phyloP scores from a whole-genome alignment of 2,888 invertebrate species.

The Mythimna loreyi region DNA sequence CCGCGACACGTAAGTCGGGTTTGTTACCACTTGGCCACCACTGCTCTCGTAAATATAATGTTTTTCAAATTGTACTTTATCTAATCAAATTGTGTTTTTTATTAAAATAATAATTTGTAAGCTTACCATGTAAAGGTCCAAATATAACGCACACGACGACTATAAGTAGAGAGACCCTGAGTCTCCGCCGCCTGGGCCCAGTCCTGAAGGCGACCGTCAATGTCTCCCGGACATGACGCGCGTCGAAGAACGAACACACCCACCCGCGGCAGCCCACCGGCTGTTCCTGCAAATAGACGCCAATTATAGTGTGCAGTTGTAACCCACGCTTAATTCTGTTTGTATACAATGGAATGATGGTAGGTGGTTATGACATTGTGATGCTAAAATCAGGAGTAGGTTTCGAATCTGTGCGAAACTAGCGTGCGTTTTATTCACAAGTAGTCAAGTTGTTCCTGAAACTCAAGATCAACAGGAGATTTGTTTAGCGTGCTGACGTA shows the following conservation, averaged over 20 bases:
- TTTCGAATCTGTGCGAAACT: no score
- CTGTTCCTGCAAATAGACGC: constrained; percentile 76
- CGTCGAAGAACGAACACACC: constrained; percentile 88
- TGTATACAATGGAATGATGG: constrained; percentile 21
- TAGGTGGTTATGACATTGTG: background rate
- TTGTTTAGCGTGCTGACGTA: no score
- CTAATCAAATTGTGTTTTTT: no score
- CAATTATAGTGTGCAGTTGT: background rate
- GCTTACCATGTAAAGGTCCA: constrained; percentile 90
- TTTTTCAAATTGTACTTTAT: no score
- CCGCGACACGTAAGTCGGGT: no score
- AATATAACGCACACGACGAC: constrained; percentile 90
- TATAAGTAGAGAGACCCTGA: constrained; percentile 88
- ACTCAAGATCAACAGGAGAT: no score
- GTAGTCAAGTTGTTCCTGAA: no score
- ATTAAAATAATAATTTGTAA: no score
- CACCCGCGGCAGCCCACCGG: constrained; percentile 88
- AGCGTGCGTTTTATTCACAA: no score
- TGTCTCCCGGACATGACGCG: constrained; percentile 87
- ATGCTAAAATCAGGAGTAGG: no score
- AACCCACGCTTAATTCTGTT: constrained; percentile 34
- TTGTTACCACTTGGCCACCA: no score
- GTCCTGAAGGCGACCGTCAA: constrained; percentile 89
- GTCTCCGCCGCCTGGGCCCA: constrained; percentile 85
- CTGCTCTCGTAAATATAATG: no score